Conservation (phyloP, 2,797 vertebrate genomes). For the Paedocypris micromegethes region DNA sequence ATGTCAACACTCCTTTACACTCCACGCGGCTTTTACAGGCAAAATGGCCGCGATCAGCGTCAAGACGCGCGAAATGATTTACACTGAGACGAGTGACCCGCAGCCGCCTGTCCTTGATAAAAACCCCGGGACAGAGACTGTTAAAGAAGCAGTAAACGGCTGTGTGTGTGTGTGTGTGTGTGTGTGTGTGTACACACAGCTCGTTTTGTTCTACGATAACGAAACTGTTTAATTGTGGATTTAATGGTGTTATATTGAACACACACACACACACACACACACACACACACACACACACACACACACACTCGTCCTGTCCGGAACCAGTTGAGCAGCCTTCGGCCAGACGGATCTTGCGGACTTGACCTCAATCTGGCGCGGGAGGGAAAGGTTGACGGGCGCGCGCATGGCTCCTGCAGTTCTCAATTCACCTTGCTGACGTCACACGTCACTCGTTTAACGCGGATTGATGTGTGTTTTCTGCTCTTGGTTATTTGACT, state of each 20-base stretch:
- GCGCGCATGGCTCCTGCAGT: slow-evolving; percentile 36
- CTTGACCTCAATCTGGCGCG: slow-evolving; percentile 65
- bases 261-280: neutral
- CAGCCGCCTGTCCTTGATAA: slow-evolving; percentile 21
- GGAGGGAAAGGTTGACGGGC: slow-evolving; percentile 58
- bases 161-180: neutral
- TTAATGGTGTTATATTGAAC: slow-evolving; percentile 21
- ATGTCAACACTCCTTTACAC: slow-evolving; percentile 50
- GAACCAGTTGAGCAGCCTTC: neutral
- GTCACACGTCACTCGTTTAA: slow-evolving; percentile 41
- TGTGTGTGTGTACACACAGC: neutral
- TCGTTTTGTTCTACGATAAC: slow-evolving; percentile 20
- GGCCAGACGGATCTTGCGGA: slow-evolving; percentile 7
- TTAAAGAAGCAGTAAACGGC: slow-evolving; percentile 36
- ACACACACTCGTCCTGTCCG: slow-evolving; percentile 1
- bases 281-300: neutral
- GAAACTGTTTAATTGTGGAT: slow-evolving; percentile 30
- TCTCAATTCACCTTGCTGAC: slow-evolving; percentile 60
- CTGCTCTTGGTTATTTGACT: slow-evolving; percentile 23
- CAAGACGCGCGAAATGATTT: slow-evolving; percentile 17
- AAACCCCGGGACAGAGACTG: slow-evolving; percentile 34
- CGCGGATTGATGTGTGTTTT: slow-evolving; percentile 10
- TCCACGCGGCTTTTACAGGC: slow-evolving; percentile 54
- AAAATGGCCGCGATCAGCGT: slow-evolving; percentile 58
- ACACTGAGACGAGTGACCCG: neutral